A percentile compares a stretch with the other conserved stretches of the same genome.
These are phyloP conservation scores for Saimiri boliviensis DNA, from an alignment of 2,113 vertebrate species.

Conservation along the genomic window DNA sequence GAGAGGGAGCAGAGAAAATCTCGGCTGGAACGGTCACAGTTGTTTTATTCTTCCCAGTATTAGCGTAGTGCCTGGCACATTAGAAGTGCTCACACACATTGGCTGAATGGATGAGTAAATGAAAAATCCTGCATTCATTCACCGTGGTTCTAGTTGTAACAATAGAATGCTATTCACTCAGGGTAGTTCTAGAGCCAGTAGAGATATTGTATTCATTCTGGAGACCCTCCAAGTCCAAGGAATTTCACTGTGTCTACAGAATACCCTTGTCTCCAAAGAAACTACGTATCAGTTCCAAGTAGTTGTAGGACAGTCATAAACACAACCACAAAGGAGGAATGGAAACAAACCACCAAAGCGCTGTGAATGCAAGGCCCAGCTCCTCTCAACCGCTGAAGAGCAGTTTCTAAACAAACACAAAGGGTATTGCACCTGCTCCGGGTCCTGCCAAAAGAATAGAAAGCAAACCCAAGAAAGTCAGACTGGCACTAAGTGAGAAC, in stretches of 20 bases:
- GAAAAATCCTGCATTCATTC: background rate
- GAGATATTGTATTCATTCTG: conserved; percentile 28
- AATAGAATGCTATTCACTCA: background rate
- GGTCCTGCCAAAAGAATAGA: conserved; percentile 49
- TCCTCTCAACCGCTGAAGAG: background rate
- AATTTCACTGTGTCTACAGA: conserved; percentile 52
- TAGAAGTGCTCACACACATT: background rate
- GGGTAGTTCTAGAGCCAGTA: background rate
- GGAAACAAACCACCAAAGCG: conserved; percentile 28
- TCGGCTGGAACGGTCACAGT: background rate
- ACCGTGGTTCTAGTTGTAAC: background rate
- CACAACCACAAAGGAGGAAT: conserved; percentile 43
- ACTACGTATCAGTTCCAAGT: conserved; percentile 27
- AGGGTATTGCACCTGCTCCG: background rate
- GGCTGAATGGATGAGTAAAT: background rate
- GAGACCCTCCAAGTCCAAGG: conserved; percentile 27
- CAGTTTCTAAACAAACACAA: conserved; percentile 58
- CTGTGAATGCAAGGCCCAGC: background rate
- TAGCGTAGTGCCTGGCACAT: background rate
- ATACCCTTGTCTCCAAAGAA: conserved; percentile 28
- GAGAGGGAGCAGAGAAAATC: background rate
- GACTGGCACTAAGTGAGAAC: background rate
- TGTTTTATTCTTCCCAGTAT: background rate
- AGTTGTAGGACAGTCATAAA: conserved; percentile 25
- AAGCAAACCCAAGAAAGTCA: conserved; percentile 48